These are phyloP conservation scores for Psammodynastes pulverulentus DNA, from an alignment of 2,113 vertebrate species.

Conservation along the genomic window DNA sequence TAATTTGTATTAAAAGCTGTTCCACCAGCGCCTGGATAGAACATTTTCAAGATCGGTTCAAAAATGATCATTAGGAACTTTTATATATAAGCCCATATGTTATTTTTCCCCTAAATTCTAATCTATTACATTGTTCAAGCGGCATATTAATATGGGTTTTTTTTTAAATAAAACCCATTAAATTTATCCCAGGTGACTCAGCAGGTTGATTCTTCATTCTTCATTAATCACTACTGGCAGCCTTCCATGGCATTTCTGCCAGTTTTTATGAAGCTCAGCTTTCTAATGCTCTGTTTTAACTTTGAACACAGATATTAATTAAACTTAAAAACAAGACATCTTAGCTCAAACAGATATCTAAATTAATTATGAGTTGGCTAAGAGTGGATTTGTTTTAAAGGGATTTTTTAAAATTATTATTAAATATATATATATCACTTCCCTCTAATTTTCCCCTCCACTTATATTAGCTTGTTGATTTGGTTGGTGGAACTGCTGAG, in stretches of 20 bases:
- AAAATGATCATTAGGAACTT: slow-evolving; percentile 47
- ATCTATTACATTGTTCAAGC: slow-evolving; percentile 60
- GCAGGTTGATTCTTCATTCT: slow-evolving; percentile 62
- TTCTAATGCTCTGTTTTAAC: slow-evolving; percentile 50
- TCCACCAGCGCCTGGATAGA: background rate
- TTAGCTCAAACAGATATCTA: background rate
- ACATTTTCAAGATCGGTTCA: slow-evolving; percentile 26
- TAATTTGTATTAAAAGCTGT: background rate
- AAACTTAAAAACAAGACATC: slow-evolving; percentile 6
- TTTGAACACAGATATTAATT: slow-evolving; percentile 36
- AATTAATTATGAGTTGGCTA: background rate
- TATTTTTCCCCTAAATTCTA: slow-evolving; percentile 58
- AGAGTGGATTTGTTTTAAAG: background rate
- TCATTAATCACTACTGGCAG: slow-evolving; percentile 60
- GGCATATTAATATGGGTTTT: slow-evolving; percentile 51
- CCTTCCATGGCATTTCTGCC: slow-evolving; percentile 60
- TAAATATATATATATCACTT: no score
- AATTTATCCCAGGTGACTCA: slow-evolving; percentile 61
- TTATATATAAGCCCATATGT: slow-evolving; percentile 54
- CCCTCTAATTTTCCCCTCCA: background rate
- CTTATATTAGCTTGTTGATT: background rate
- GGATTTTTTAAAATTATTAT: no score
- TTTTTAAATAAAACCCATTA: slow-evolving; percentile 30
- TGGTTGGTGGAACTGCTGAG: background rate
- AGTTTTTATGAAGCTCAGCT: slow-evolving; percentile 44